Evolutionary conservation across 1,140 invertebrate species (phyloP), one percentile per base, ranked within the genome.

Genomic region (Acromyrmex charruanus): DNA sequence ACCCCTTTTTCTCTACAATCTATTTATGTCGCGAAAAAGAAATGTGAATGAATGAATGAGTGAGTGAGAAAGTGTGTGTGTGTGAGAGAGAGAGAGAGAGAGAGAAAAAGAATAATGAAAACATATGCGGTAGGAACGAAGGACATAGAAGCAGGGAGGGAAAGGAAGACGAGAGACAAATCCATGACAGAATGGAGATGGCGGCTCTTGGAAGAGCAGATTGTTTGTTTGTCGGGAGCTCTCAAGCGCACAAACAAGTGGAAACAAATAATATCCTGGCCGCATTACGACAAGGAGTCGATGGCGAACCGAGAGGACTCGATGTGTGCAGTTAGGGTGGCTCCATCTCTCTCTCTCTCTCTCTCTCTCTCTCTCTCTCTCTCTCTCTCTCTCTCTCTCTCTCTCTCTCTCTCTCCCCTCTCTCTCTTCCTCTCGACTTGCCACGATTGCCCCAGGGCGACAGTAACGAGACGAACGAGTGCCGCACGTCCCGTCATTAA

Each of bases 261-360:
- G 92, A 94, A 94, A 95, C 94, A 95, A 95, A 95, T 94, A 95
- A 95, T 94, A 95, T 95, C 94, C 93, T 93, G 93, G 80, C 88
- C 92, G 92, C 92, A 92, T 92, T 92, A 92, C 88, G 92, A 85
- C 85, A 87, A 85, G 88, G 77, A 87, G 87, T 82, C 84, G 65
- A 88, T 75, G 84, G 71, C 74, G 63, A 72, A 44, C 59, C 44
- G 71, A 28, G 31, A 86, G 88, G 69, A 84, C 66, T 86, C 49
- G 89, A 87, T 71, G 66, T 65, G 71, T 65, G 71, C 55, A 55
- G 49, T 66, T 82, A 85, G 87, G 87, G 77, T 74, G 82, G 55
- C 53, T 85, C 28, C 63, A 51, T 88, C 51, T 74, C 58, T 49
- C 10, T 72, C 14, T 86, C 39, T 85, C n/a, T 88, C 58, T 69